Conservation (phyloP, 30 jellyfish, hydroid and myxozoan species). For the Euphysa ruthae region DNA sequence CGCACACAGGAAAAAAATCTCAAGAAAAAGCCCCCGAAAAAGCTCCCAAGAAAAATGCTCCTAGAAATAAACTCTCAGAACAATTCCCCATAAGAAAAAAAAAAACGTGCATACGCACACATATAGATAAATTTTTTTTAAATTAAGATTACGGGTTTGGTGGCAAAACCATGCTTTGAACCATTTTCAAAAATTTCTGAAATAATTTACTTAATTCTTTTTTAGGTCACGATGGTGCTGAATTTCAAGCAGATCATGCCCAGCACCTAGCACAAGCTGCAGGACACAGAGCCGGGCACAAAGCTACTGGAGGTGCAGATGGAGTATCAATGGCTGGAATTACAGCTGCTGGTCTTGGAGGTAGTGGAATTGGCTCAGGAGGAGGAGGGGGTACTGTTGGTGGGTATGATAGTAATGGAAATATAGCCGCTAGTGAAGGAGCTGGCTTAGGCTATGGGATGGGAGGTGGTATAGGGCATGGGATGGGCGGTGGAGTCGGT, state of each 20-base stretch:
- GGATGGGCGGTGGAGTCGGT: too few relatives aligned
- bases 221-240: too few relatives aligned
- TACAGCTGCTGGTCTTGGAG: not conserved
- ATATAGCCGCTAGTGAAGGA: not conserved
- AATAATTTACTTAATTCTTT: too few relatives aligned
- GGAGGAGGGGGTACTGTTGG: too few relatives aligned
- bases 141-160: not conserved
- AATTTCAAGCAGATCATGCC: not conserved
- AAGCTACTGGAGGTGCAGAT: not conserved
- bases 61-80: too few relatives aligned
- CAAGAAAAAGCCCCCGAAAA: too few relatives aligned
- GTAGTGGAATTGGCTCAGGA: not conserved
- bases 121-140: not conserved
- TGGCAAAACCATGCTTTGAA: not conserved
- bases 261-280: not conserved
- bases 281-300: not conserved
- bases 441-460: not conserved
- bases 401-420: not conserved
- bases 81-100: too few relatives aligned
- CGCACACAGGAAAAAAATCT: too few relatives aligned
- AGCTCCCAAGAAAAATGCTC: too few relatives aligned
- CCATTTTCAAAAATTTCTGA: too few relatives aligned
- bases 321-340: not conserved
- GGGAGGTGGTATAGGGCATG: not conserved
- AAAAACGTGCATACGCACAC: too few relatives aligned